phyloP scores from a whole-genome alignment of 2,797 vertebrate genomes.

The Sciaenops ocellatus region DNA sequence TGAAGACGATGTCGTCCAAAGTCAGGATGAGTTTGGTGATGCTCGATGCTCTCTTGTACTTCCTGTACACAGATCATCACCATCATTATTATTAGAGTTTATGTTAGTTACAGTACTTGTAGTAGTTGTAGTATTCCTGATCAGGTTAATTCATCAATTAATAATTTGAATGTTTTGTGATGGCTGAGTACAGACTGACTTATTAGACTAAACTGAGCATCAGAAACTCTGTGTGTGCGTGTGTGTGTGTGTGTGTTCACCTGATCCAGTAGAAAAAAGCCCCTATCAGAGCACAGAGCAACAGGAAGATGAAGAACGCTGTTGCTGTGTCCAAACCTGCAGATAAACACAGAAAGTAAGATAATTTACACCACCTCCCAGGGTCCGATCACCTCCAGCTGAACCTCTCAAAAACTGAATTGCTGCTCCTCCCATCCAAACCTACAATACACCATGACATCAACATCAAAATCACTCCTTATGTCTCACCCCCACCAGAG shows the following conservation, averaged over 20 bases:
- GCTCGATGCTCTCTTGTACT: constrained; percentile 47
- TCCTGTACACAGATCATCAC: constrained; percentile 56
- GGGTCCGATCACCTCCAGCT: too few relatives aligned
- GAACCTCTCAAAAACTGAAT: too few relatives aligned
- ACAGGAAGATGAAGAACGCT: constrained; percentile 41
- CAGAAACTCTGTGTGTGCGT: constrained; percentile 13
- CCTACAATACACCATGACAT: too few relatives aligned
- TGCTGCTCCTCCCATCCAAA: too few relatives aligned
- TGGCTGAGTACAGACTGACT: neutral
- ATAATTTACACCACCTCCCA: too few relatives aligned
- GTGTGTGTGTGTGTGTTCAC: constrained; percentile 47
- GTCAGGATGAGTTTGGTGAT: constrained; percentile 78
- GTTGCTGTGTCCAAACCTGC: constrained; percentile 58
- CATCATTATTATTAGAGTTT: neutral
- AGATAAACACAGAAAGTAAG: neutral
- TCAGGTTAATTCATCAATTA: neutral
- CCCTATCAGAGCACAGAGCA: constrained; percentile 56
- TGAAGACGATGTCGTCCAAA: constrained; percentile 83
- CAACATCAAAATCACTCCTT: too few relatives aligned
- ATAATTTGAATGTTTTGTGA: neutral
- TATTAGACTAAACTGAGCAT: neutral
- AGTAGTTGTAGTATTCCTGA: neutral
- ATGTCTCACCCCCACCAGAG: too few relatives aligned
- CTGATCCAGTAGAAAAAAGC: constrained; percentile 58
- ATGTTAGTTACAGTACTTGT: too few relatives aligned